Base-by-base conservation (phyloP, 1,140 invertebrate species). In the Marisa cornuarietis region DNA sequence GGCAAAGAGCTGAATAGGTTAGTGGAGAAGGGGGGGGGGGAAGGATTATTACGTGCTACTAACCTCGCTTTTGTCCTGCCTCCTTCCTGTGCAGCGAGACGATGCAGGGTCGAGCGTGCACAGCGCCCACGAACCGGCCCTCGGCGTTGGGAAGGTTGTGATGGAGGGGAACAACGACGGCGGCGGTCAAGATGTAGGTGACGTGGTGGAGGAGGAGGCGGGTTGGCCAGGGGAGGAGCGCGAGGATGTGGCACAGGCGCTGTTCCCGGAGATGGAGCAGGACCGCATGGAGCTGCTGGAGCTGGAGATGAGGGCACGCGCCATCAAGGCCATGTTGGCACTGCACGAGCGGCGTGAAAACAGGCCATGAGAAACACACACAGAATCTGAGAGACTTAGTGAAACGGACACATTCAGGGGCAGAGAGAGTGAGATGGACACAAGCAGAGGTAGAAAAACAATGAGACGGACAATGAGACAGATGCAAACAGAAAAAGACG, bases 251-350 rank as follows among this genome's bases (percentile, higher is more conserved):
- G 42, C 71, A 22, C 77, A 79, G 11, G 74, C 49, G 20, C 62
- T 84, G 52, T 78, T 83, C 52, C 84, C 85, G n/a, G 83, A 80
- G 10, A 78, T 88, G 71, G 86, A 86, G 18, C 83, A 84, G 79
- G 90, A 87, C 73, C 88, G 91, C 77, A 90, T 92, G 89, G 92
- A 92, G 81, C 87, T 92, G 14, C 83, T 92, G 69, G 92, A 92
- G 80, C 84, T 92, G 66, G 91, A 92, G 83, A 92, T 92, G 91
- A 88, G 92, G 84, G 91, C 91, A 0, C 83, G 91, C 58, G 91
- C 91, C 49, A 92, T 92, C 81, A 92, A 92, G 85, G 90, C 92
- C 69, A 91, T 92, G 88, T 83, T 92, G 49, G 88, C 87, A 31
- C 71, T 76, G 20, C 79, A 83, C 65, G 81, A 78, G 26, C 42